These are phyloP conservation scores for Zosterops borbonicus DNA, from an alignment of 2,113 vertebrate species.

Conservation along the genomic window DNA sequence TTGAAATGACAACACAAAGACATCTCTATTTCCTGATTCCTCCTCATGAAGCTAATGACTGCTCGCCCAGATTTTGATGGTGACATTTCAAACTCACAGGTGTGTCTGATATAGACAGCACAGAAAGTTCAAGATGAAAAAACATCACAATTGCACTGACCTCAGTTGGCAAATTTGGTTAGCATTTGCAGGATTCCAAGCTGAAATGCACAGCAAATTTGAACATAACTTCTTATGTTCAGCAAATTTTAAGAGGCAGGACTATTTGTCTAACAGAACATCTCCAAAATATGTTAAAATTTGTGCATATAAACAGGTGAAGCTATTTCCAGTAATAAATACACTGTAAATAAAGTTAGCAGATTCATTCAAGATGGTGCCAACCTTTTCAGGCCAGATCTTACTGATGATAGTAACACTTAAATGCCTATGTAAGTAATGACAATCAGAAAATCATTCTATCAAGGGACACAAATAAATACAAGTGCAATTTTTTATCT, in stretches of 20 bases:
- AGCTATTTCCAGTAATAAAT: not conserved
- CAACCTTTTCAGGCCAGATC: not conserved
- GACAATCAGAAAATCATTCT: not conserved
- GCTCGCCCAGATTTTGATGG: not conserved
- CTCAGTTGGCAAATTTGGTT: not conserved
- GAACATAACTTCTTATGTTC: not conserved
- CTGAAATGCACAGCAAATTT: not conserved
- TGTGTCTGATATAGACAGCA: not conserved
- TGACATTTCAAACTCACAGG: not conserved
- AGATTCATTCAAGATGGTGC: not conserved
- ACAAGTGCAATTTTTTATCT: not conserved
- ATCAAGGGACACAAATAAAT: not conserved
- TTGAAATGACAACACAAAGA: not conserved
- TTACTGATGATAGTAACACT: not conserved
- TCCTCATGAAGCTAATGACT: not conserved
- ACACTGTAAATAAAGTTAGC: not conserved
- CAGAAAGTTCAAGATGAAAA: not conserved
- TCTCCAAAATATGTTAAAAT: not conserved
- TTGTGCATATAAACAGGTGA: rapidly evolving
- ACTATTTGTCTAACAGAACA: not conserved
- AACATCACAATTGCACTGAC: not conserved
- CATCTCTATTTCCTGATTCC: not conserved
- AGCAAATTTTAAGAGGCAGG: not conserved
- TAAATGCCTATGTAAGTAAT: not conserved
- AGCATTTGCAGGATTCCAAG: not conserved